Conservation (phyloP, 1,140 invertebrate genomes). For the Notospermus geniculatus region DNA sequence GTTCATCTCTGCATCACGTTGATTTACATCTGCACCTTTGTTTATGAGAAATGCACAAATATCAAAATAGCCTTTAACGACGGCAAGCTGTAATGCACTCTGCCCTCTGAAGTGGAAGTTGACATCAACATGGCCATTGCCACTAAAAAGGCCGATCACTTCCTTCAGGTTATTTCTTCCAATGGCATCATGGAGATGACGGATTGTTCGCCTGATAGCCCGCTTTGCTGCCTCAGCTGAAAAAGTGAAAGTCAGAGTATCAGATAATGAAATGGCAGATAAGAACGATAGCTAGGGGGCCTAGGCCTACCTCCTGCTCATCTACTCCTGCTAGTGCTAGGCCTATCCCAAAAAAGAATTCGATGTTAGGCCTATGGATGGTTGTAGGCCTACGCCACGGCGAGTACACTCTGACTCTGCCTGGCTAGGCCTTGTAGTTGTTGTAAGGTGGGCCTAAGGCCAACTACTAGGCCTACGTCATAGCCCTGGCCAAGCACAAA, state of each 20-base stretch:
- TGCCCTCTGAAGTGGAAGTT: slow-evolving; percentile 50
- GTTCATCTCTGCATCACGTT: slow-evolving; percentile 42
- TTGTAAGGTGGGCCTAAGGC: too few relatives aligned
- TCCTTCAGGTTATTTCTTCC: slow-evolving; percentile 27
- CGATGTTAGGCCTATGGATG: too few relatives aligned
- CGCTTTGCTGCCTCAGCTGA: slow-evolving; percentile 31
- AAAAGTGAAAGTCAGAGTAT: not conserved
- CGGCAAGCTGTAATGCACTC: slow-evolving; percentile 47
- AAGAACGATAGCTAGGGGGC: too few relatives aligned
- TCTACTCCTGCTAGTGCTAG: too few relatives aligned
- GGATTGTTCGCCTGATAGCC: slow-evolving; percentile 39
- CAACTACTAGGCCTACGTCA: too few relatives aligned
- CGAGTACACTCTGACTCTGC: too few relatives aligned
- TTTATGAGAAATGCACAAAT: slow-evolving; percentile 43
- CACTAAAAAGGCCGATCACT: slow-evolving; percentile 33
- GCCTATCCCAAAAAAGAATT: too few relatives aligned
- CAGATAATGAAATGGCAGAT: too few relatives aligned
- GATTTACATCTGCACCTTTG: slow-evolving; percentile 48
- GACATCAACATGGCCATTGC: slow-evolving; percentile 47
- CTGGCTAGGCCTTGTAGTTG: too few relatives aligned
- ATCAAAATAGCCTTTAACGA: slow-evolving; percentile 36
- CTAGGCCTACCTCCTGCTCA: too few relatives aligned
- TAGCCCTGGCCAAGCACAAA: too few relatives aligned
- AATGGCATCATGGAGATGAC: slow-evolving; percentile 46
- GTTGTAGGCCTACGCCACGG: too few relatives aligned